Percentiles rank a stretch among this genome's conserved stretches.
phyloP scores from a whole-genome alignment of 2,888 invertebrate genomes.

The Nemotelus pantherinus region DNA sequence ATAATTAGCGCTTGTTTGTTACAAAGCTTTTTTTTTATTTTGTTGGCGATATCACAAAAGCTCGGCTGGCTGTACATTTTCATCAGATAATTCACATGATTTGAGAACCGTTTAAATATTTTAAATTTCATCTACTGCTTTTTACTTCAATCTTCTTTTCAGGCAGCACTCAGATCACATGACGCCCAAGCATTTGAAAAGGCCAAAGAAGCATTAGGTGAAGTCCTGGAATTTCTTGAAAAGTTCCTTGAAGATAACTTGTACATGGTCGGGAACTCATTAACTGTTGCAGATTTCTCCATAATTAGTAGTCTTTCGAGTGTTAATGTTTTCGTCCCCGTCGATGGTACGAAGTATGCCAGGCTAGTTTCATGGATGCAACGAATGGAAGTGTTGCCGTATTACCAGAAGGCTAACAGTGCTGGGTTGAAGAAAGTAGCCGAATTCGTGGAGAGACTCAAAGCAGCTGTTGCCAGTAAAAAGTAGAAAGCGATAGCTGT shows the following conservation, averaged over 20 bases:
- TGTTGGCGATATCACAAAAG: too few relatives aligned
- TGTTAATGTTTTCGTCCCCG: constrained; percentile 50
- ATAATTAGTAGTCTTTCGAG: constrained; percentile 52
- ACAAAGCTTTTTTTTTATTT: too few relatives aligned
- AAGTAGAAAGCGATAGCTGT: background rate
- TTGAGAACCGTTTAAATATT: too few relatives aligned
- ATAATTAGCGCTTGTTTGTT: too few relatives aligned
- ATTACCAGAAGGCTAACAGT: constrained; percentile 57
- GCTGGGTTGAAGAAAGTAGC: constrained; percentile 33
- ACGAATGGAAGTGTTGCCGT: constrained; percentile 56
- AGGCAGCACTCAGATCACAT: background rate
- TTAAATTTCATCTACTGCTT: background rate
- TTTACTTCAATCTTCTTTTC: background rate
- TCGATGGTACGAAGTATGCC: constrained; percentile 53
- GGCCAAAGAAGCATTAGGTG: constrained; percentile 51
- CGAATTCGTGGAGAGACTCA: constrained; percentile 19
- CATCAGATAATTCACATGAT: too few relatives aligned
- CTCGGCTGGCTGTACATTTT: too few relatives aligned
- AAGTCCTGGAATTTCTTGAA: constrained; percentile 52
- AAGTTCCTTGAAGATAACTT: constrained; percentile 50
- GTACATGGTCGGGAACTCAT: constrained; percentile 54
- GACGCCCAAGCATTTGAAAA: constrained; percentile 33
- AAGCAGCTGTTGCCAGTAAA: constrained; percentile 3
- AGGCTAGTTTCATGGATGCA: constrained; percentile 57
- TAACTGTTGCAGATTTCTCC: constrained; percentile 58